Conservation (phyloP, 1,140 invertebrate species). For the Homalodisca vitripennis region DNA sequence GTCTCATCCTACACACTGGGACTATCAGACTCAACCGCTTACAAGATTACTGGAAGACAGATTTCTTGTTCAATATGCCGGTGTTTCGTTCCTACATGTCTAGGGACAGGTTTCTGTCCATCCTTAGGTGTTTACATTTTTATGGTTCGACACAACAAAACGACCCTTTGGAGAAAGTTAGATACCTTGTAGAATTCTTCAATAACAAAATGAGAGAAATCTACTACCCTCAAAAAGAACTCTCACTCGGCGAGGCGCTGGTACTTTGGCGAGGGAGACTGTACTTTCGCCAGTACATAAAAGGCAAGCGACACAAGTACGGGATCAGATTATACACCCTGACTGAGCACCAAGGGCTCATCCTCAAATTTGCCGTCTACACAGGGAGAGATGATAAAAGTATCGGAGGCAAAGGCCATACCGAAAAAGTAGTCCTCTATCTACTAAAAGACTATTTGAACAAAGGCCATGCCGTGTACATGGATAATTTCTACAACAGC, state of each 20-base stretch:
- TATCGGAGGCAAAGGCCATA: neutral
- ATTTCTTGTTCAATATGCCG: conserved; percentile 34
- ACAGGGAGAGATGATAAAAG: neutral
- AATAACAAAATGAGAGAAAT: conserved; percentile 18
- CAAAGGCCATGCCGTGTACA: conserved; percentile 2
- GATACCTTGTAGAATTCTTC: neutral
- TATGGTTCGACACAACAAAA: neutral
- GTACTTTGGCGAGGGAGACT: neutral
- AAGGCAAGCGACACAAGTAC: too few species aligned
- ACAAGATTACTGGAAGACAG: conserved; percentile 41
- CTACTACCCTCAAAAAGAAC: neutral
- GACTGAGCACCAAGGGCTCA: neutral
- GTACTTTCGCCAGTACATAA: too few species aligned
- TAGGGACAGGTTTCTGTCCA: neutral
- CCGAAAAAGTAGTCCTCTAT: neutral
- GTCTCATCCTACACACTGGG: conserved; percentile 37
- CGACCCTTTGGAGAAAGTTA: neutral
- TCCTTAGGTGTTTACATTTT: conserved; percentile 5
- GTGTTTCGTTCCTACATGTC: neutral
- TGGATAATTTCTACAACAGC: conserved; percentile 24
- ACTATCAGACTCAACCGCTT: conserved; percentile 36
- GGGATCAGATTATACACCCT: neutral
- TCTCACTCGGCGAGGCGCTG: neutral
- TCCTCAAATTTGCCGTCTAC: conserved; percentile 12
- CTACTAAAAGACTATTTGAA: neutral